Evolutionary conservation across 1,140 invertebrate genomes (phyloP), one percentile per base, ranked within the genome.

Genomic region (Zaprionus capensis): DNA sequence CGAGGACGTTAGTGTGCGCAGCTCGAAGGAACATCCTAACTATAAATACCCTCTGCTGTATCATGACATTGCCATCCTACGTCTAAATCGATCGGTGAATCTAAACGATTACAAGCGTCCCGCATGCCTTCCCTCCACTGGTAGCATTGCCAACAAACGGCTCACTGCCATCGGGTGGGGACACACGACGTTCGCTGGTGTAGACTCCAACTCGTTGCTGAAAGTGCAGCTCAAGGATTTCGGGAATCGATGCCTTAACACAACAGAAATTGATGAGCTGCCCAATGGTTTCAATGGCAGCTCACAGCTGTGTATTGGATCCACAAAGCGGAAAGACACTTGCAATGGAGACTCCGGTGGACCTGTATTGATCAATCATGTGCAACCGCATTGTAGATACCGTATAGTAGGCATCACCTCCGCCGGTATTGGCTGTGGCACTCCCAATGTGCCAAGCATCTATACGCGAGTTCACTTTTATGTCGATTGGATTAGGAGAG

Each of bases 221-320:
- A 94, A 95, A 83, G 94, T 95, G 2, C 91, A 92, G 9, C 77
- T 94, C 5, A 65, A 85, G 17, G 61, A 81, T 0, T 91, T 91
- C n/a, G 55, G 53, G 2, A 61, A 59, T 2, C 44, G 49, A 3
- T 94, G 91, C 86, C 81, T 5, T n/a, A 77, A n/a, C 81, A 74
- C 24, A 64, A 67, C 71, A 0, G 57, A 56, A 0, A 58, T 73
- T 11, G 65, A 70, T 0, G 91, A 83, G 93, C 93, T 93, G 41
- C 92, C 70, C 78, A 82, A 70, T 78, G 94, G 94, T 1, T 93
- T 94, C 22, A 62, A 93, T 34, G 78, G 92, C 3, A 91, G 93
- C 2, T 93, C 93, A 65, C 94, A 94, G 82, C 76, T 97, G 9
- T 97, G 96, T 91, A 96, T 96, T 26, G 96, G 96, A 4, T 94